phyloP scores from a whole-genome alignment of 2,888 invertebrate genomes.

The Apeira syringaria region DNA sequence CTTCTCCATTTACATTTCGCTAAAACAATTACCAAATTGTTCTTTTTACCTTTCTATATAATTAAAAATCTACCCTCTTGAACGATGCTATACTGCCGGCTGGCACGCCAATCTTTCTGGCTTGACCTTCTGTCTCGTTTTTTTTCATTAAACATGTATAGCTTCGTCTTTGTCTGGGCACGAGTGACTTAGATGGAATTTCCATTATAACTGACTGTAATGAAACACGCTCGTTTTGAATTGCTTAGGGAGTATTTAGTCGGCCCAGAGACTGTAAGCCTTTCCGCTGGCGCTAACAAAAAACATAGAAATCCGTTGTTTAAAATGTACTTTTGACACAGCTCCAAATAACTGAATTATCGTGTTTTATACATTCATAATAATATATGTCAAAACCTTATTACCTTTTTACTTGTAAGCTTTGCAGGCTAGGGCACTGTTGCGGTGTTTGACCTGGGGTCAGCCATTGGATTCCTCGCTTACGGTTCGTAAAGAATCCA shows the following conservation, averaged over 20 bases:
- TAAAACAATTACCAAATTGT: conserved; percentile 9
- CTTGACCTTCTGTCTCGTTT: conserved; percentile 34
- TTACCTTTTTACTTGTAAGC: too few species aligned
- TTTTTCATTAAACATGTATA: conserved; percentile 14
- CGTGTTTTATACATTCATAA: too few species aligned
- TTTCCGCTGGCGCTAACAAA: too few species aligned
- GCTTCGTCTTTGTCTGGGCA: conserved; percentile 30
- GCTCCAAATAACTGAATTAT: too few species aligned
- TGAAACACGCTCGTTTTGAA: conserved; percentile 43
- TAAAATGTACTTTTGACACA: too few species aligned
- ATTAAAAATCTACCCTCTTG: conserved; percentile 38
- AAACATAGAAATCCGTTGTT: too few species aligned
- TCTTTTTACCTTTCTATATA: conserved; percentile 39
- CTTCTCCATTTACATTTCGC: not conserved
- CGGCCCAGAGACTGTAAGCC: not conserved
- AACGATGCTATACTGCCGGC: conserved; percentile 36
- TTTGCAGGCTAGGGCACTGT: too few species aligned
- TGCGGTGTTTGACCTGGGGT: too few species aligned
- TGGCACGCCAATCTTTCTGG: conserved; percentile 46
- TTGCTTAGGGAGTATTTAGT: conserved; percentile 30
- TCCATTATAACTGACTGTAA: conserved; percentile 45
- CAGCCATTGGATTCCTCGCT: too few species aligned
- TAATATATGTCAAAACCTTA: too few species aligned
- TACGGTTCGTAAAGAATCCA: too few species aligned
- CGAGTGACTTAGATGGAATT: conserved; percentile 44